These are phyloP conservation scores for Nothoprocta perdicaria DNA, from an alignment of 2,113 vertebrate species.

Conservation along the genomic window DNA sequence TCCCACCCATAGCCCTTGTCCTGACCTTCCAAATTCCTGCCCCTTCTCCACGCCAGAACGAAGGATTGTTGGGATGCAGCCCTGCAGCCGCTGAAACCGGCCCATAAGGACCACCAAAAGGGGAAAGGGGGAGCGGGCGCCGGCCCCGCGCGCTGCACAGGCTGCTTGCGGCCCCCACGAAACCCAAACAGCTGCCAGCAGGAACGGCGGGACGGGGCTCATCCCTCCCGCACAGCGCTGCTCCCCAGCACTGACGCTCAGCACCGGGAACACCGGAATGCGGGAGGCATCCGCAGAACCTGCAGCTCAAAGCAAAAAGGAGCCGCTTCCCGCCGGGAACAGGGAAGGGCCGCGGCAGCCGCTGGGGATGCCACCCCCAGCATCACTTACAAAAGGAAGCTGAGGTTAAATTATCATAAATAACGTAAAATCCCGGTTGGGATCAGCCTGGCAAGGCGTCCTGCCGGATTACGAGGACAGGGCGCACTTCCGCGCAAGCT, in stretches of 20 bases:
- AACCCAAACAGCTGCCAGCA: no score
- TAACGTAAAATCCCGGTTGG: neutral
- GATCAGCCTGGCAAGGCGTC: neutral
- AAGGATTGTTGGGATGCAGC: neutral
- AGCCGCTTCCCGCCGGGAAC: neutral
- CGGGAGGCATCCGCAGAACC: neutral
- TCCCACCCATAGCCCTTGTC: neutral
- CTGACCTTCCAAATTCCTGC: neutral
- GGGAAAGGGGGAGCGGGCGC: neutral
- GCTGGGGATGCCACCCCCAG: neutral
- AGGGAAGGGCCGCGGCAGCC: neutral
- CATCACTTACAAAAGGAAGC: neutral
- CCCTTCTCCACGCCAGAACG: neutral
- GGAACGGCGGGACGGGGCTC: no score
- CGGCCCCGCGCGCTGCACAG: neutral
- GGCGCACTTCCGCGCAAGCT: neutral
- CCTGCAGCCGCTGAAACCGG: neutral
- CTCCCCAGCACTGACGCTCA: neutral
- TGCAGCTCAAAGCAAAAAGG: neutral
- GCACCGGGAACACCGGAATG: neutral
- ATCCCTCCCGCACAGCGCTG: neutral
- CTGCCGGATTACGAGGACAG: neutral
- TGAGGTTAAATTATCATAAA: slow-evolving; percentile 11
- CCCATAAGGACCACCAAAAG: neutral
- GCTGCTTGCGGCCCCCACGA: neutral